Percentiles rank a stretch among this genome's conserved stretches.
Evolutionary conservation across 92 coral and sea anemone genomes (phyloP).

Genomic region (Pocillopora meandrina): DNA sequence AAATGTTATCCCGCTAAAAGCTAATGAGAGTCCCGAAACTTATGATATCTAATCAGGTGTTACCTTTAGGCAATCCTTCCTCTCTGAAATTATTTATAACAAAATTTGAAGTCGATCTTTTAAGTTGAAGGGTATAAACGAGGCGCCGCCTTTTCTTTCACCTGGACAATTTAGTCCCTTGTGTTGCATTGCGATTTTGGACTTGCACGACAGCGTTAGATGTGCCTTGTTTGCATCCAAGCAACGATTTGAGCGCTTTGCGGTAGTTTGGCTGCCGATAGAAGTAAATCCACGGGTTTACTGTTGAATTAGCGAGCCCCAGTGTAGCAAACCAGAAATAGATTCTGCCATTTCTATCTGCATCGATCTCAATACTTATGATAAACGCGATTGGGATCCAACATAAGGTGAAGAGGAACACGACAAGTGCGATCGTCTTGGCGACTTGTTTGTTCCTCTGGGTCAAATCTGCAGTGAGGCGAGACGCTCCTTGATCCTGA

Average conservation of each 20-base stretch:
- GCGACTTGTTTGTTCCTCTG: constrained; percentile 39
- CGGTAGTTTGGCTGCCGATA: constrained; percentile 32
- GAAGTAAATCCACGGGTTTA: constrained; percentile 32
- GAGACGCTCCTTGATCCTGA: background rate
- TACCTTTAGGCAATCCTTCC: no score
- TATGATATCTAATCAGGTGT: no score
- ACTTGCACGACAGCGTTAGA: background rate
- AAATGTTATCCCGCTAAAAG: no score
- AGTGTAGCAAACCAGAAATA: constrained; percentile 20
- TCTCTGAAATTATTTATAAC: no score
- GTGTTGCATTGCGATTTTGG: background rate
- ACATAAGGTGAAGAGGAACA: constrained; percentile 2
- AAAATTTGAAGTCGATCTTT: background rate
- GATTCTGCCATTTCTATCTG: background rate
- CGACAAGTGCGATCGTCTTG: constrained; percentile 19
- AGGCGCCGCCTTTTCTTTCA: background rate
- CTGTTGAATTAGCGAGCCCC: constrained; percentile 11
- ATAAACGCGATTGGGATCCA: constrained; percentile 23
- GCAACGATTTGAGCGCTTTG: background rate
- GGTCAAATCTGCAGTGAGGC: constrained; percentile 6
- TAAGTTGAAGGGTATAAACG: background rate
- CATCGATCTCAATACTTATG: background rate
- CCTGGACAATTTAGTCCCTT: background rate
- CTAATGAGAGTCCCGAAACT: no score
- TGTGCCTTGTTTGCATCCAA: background rate